Conservation (phyloP, 2,797 vertebrate species). For the Picus viridis region DNA sequence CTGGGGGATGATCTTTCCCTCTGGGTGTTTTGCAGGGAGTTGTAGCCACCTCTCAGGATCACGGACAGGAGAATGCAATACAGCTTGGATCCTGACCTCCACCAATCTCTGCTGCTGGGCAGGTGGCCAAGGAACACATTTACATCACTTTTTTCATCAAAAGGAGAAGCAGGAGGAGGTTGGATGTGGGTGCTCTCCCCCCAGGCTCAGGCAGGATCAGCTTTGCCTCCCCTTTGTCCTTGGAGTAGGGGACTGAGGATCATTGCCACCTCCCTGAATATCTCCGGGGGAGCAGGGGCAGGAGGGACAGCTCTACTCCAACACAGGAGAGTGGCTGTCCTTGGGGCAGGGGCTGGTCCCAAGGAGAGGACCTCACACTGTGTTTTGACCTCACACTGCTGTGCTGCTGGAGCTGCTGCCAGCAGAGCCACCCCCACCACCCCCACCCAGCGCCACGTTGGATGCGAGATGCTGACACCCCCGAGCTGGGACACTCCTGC, state of each 20-base stretch:
- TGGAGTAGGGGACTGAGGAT: background rate
- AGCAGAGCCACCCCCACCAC: fast-evolving
- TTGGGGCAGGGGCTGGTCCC: background rate
- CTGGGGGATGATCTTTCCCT: background rate
- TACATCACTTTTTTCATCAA: fast-evolving
- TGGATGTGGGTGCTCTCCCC: fast-evolving
- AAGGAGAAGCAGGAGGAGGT: background rate
- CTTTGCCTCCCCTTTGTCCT: background rate
- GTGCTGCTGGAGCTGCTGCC: background rate
- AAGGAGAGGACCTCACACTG: fast-evolving
- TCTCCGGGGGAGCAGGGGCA: background rate
- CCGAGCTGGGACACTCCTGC: background rate
- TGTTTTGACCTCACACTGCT: fast-evolving
- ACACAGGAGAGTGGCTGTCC: background rate
- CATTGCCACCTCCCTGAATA: background rate
- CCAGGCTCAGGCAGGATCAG: background rate
- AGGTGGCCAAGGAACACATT: background rate
- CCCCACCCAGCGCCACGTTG: background rate
- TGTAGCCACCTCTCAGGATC: background rate
- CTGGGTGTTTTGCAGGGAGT: background rate
- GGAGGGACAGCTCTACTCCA: background rate
- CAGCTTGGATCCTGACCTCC: background rate
- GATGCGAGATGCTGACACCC: background rate
- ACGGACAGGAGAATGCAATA: fast-evolving
- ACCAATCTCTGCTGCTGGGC: fast-evolving